phyloP scores from a whole-genome alignment of 1,140 invertebrate species.

The Nebria ingens region DNA sequence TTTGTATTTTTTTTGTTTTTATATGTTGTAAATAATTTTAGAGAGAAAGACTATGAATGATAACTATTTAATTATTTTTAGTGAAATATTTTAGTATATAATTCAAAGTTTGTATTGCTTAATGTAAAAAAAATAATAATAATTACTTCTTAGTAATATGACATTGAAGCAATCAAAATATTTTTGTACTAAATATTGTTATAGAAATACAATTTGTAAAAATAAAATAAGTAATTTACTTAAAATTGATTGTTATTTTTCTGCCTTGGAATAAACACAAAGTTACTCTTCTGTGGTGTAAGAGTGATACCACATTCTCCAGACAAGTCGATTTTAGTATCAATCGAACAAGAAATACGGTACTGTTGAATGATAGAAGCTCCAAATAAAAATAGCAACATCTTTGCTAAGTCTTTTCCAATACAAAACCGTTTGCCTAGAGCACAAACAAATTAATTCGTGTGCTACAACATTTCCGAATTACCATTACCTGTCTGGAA shows the following conservation, averaged over 20 bases:
- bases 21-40: constrained; percentile 19
- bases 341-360: constrained; percentile 33
- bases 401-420: constrained; percentile 72
- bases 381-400: constrained; percentile 58
- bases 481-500: constrained; percentile 74
- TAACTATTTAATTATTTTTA: constrained; percentile 16
- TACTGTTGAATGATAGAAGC: constrained; percentile 54
- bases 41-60: constrained; percentile 21
- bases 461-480: no score
- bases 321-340: constrained; percentile 37
- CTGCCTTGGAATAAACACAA: constrained; percentile 30
- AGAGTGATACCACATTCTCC: constrained; percentile 64
- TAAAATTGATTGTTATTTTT: neutral
- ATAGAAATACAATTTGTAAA: constrained; percentile 12
- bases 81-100: neutral
- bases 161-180: neutral
- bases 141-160: neutral
- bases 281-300: constrained; percentile 45
- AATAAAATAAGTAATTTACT: neutral
- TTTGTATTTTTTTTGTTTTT: constrained; percentile 19
- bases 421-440: constrained; percentile 75
- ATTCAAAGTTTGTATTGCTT: neutral
- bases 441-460: no score
- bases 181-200: neutral
- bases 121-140: no score